Percentiles rank a stretch among this genome's conserved stretches.
Evolutionary conservation across 2,797 vertebrate genomes (phyloP).

Genomic region (Myotis daubentonii): DNA sequence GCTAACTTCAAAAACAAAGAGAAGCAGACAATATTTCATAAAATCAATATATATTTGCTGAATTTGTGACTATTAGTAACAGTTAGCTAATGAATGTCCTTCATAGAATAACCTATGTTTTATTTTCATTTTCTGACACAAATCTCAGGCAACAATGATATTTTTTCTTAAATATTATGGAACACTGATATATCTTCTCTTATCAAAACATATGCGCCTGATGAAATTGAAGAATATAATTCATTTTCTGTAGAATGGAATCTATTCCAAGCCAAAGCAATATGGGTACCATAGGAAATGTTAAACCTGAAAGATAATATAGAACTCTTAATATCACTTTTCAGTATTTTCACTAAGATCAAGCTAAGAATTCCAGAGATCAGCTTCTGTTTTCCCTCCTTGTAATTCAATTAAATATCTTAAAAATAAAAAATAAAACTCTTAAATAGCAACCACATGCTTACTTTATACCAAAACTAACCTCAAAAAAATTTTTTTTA

Average conservation of each 20-base stretch:
- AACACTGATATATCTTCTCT: neutral
- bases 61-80: neutral
- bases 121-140: slow-evolving; percentile 7
- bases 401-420: neutral
- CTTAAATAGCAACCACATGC: neutral
- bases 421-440: neutral
- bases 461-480: neutral
- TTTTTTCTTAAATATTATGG: neutral
- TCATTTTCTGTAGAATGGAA: neutral
- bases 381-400: neutral
- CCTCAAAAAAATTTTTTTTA: neutral
- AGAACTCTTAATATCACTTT: neutral
- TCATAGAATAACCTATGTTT: neutral
- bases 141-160: neutral
- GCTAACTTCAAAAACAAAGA: neutral
- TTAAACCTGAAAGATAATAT: neutral
- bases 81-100: neutral
- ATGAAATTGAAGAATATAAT: neutral
- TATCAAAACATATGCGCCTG: neutral
- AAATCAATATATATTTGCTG: neutral
- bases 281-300: neutral
- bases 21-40: neutral
- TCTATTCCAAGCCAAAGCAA: neutral
- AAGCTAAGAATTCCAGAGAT: neutral
- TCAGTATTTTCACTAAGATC: neutral